phyloP scores from a whole-genome alignment of 2,888 invertebrate genomes.

The Drosophila fulvimacula region DNA sequence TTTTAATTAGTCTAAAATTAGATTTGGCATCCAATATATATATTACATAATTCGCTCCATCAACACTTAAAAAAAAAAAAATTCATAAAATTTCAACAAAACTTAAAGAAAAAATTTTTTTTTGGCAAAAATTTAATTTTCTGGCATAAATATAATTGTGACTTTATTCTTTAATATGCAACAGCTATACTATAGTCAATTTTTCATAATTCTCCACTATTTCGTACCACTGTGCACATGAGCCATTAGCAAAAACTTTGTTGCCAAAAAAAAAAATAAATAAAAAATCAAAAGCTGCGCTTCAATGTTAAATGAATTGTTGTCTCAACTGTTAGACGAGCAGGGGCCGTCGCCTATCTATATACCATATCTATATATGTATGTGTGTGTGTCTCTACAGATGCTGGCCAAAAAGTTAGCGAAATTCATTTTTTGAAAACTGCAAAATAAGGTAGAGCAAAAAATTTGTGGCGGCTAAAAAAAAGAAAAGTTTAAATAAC shows the following conservation, averaged over 20 bases:
- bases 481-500: slow-evolving; percentile 75
- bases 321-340: slow-evolving; percentile 72
- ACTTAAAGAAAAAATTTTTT: too few relatives aligned
- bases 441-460: slow-evolving; percentile 64
- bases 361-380: background rate
- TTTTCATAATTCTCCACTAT: background rate
- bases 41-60: too few relatives aligned
- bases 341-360: slow-evolving; percentile 9
- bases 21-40: too few relatives aligned
- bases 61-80: too few relatives aligned
- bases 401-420: slow-evolving; percentile 64
- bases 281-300: slow-evolving; percentile 46
- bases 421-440: slow-evolving; percentile 74
- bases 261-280: slow-evolving; percentile 22
- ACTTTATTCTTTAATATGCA: too few relatives aligned
- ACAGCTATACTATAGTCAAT: background rate
- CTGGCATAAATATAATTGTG: too few relatives aligned
- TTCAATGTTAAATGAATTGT: slow-evolving; percentile 80
- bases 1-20: too few relatives aligned
- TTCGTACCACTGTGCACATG: slow-evolving; percentile 61
- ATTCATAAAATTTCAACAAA: too few relatives aligned
- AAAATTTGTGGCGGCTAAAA: slow-evolving; percentile 38
- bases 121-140: too few relatives aligned
- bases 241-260: slow-evolving; percentile 68
- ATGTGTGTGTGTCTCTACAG: slow-evolving; percentile 38